phyloP scores from a whole-genome alignment of 2,113 vertebrate genomes.

The Muscicapa adusta region DNA sequence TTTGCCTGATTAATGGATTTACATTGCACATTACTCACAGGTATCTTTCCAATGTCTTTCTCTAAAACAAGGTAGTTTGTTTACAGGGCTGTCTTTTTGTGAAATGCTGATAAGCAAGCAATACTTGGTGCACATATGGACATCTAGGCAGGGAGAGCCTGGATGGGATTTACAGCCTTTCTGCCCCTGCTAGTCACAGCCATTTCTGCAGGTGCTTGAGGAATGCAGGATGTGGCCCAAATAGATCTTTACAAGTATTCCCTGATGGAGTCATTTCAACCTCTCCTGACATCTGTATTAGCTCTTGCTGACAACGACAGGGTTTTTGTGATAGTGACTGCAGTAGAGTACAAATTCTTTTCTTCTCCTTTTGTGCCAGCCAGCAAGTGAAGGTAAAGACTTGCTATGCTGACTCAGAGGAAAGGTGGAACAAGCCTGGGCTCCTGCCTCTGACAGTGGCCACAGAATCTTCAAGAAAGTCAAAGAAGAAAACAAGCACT shows the following conservation, averaged over 20 bases:
- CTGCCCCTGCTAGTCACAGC: background rate
- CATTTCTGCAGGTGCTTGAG: background rate
- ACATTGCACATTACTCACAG: background rate
- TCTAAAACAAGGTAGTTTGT: background rate
- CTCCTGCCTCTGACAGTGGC: background rate
- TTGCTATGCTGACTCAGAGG: background rate
- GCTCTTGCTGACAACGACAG: background rate
- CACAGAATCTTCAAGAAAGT: background rate
- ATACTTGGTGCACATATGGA: background rate
- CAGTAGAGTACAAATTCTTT: background rate
- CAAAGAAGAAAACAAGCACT: background rate
- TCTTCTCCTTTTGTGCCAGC: background rate
- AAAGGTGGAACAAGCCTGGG: constrained; percentile 5
- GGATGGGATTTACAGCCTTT: background rate
- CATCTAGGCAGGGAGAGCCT: background rate
- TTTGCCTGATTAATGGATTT: constrained; percentile 34
- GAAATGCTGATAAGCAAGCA: fast-evolving
- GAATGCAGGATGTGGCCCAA: constrained; percentile 42
- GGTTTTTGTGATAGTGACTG: background rate
- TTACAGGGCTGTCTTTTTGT: background rate
- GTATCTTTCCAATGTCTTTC: background rate
- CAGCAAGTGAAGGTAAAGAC: background rate
- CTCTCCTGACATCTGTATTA: background rate
- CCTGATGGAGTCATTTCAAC: background rate
- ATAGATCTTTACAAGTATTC: background rate